phyloP scores from a whole-genome alignment of 2,888 invertebrate genomes.

The Oithona nana region DNA sequence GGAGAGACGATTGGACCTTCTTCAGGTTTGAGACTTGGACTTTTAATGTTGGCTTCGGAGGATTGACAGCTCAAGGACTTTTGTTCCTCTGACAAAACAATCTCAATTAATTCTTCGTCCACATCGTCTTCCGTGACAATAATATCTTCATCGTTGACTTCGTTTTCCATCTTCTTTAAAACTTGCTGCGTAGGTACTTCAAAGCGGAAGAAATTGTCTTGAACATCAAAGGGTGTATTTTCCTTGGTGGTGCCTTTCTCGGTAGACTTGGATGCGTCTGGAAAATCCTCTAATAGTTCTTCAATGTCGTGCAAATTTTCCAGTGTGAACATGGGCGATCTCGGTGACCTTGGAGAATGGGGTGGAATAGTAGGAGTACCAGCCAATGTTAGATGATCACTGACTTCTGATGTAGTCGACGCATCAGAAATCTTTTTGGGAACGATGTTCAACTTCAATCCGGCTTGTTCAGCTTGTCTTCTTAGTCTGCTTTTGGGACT shows the following conservation, averaged over 20 bases:
- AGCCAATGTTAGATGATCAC: not conserved
- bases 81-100: not conserved
- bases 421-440: not conserved
- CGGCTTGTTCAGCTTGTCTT: not conserved
- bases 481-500: not conserved
- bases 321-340: not conserved
- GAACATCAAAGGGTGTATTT: not conserved
- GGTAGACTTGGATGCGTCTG: too few species aligned
- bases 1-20: not conserved
- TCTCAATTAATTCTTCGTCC: not conserved
- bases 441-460: not conserved
- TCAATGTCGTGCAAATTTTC: slow-evolving; percentile 1
- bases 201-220: not conserved
- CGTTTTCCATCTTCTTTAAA: not conserved
- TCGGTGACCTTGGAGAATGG: not conserved
- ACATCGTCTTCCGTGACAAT: not conserved
- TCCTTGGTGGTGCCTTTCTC: too few species aligned
- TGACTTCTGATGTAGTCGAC: not conserved
- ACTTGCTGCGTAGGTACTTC: not conserved
- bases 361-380: not conserved
- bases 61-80: not conserved
- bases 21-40: too few species aligned
- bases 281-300: not conserved
- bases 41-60: too few species aligned
- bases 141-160: not conserved